These are phyloP conservation scores for Drosophila bifasciata DNA, from an alignment of 1,140 invertebrate genomes.

Conservation along the genomic window DNA sequence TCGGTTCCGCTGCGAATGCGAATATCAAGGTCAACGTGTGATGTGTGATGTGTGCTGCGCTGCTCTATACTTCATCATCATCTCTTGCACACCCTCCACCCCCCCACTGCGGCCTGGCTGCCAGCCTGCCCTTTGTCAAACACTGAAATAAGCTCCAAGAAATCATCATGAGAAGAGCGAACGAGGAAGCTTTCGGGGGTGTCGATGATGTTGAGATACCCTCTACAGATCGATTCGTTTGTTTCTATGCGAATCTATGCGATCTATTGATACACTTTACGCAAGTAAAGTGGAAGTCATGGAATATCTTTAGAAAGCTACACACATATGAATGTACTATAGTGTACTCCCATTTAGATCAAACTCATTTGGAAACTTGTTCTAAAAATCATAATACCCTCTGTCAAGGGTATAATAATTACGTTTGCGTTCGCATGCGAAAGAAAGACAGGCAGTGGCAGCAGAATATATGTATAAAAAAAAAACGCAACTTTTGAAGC, in stretches of 20 bases:
- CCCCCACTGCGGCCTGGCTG: no score
- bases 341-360: no score
- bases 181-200: no score
- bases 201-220: no score
- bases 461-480: not conserved
- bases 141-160: slow-evolving; percentile 68
- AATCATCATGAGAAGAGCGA: slow-evolving; percentile 47
- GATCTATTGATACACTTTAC: no score
- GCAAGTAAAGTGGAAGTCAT: no score
- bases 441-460: slow-evolving; percentile 29
- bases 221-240: no score
- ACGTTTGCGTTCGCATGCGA: slow-evolving; percentile 17
- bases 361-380: no score
- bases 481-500: slow-evolving; percentile 73
- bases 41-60: slow-evolving; percentile 58
- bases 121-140: slow-evolving; percentile 2
- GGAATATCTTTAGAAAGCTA: no score
- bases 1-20: slow-evolving; percentile 81
- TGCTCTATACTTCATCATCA: slow-evolving; percentile 2
- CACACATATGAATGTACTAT: no score
- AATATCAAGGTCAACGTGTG: slow-evolving; percentile 82
- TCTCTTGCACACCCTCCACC: not conserved
- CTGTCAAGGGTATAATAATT: no score
- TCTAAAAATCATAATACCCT: slow-evolving; percentile 5
- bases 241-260: no score